These are phyloP conservation scores for Phainopepla nitens DNA, from an alignment of 2,113 vertebrate species.

Conservation along the genomic window DNA sequence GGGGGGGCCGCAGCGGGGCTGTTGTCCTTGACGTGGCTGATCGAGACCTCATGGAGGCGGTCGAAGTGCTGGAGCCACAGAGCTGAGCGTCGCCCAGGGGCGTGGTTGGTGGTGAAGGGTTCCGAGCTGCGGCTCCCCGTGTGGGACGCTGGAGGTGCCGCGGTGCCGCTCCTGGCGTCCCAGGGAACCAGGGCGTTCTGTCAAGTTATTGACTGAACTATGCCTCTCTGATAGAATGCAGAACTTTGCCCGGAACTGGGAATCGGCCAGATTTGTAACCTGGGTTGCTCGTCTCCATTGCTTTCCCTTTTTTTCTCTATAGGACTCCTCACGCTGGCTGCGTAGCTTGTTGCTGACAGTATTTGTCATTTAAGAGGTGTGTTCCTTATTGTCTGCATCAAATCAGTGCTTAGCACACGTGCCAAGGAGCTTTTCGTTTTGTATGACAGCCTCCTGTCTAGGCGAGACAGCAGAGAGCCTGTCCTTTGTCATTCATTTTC, in stretches of 20 bases:
- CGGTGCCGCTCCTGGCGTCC: accelerated
- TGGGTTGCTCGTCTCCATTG: neutral
- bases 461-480: too few relatives aligned
- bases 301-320: neutral
- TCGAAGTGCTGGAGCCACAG: accelerated
- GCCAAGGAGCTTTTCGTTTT: neutral
- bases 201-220: accelerated
- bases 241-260: accelerated
- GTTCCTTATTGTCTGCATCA: neutral
- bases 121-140: neutral
- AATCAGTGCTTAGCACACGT: accelerated
- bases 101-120: neutral
- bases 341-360: accelerated
- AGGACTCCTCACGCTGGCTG: neutral
- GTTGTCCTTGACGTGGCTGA: accelerated
- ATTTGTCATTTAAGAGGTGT: neutral
- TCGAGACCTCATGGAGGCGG: accelerated
- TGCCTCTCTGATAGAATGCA: too few relatives aligned
- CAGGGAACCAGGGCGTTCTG: accelerated
- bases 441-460: accelerated
- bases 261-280: accelerated
- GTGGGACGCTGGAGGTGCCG: accelerated
- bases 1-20: accelerated
- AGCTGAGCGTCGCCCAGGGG: accelerated
- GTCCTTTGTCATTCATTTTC: neutral